Evolutionary conservation across 2,888 invertebrate genomes (phyloP).

Genomic region (Scrobipalpa costella): DNA sequence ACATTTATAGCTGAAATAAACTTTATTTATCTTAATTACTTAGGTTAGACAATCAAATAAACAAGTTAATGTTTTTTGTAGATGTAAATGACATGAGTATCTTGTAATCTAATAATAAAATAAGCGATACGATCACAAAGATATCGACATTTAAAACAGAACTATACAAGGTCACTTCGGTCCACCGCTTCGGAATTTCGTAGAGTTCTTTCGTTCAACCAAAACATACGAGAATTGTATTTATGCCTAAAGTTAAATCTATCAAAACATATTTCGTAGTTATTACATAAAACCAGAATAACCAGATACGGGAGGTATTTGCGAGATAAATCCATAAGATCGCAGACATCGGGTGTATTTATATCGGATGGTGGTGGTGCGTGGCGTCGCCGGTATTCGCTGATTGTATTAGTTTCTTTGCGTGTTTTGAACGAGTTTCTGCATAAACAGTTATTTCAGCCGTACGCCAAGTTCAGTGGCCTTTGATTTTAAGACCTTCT

Average conservation of each 20-base stretch:
- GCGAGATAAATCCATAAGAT: conserved; percentile 58
- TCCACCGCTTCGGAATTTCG: conserved; percentile 3
- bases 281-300: conserved; percentile 42
- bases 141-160: too few species aligned
- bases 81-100: too few species aligned
- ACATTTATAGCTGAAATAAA: conserved; percentile 25
- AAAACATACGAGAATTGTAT: too few species aligned
- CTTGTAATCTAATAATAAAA: too few species aligned
- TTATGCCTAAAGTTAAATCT: background rate
- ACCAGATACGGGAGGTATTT: conserved; percentile 51
- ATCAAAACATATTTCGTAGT: conserved; percentile 6
- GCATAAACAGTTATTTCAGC: conserved; percentile 31
- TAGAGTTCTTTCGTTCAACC: background rate
- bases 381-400: conserved; percentile 53
- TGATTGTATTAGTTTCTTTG: conserved; percentile 66
- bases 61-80: too few species aligned
- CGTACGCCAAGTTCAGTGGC: conserved; percentile 34
- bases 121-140: background rate
- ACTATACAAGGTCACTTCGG: conserved; percentile 53
- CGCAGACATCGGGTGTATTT: conserved; percentile 60
- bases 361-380: conserved; percentile 56
- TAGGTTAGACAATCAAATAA: too few species aligned
- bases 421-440: conserved; percentile 51
- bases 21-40: too few species aligned
- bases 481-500: conserved; percentile 11